Base-by-base conservation (phyloP, 2,888 invertebrate species). In the Pollenia labialis region DNA sequence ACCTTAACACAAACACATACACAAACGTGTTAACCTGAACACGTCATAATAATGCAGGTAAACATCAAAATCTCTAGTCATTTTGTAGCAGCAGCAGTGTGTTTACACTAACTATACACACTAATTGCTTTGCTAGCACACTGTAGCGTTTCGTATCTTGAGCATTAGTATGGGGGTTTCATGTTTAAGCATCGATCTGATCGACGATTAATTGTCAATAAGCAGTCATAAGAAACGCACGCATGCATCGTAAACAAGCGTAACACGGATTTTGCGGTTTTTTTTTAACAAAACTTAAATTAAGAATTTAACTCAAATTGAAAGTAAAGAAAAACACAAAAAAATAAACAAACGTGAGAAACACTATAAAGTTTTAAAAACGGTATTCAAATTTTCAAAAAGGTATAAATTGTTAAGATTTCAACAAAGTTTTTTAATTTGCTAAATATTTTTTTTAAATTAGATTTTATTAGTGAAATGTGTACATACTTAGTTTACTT, bases 141-240 rank as follows among this genome's bases (percentile, higher is more conserved):
- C 7, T 11, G 18, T 23, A 18, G 56, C 54, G 8, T 77, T 48
- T 32, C 16, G 16, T 46, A 48, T 68, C 14, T 58, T 32, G 32
- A 58, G 60, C 9, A 50, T 32, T 23, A 64, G 42, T 18, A 46
- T 12, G 23, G 58, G 56, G 80, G 46, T 71, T 82, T 76, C 71
- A 44, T 81, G 60, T 62, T 77, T 54, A 66, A 56, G 11, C 62
- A 81, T 46, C 44, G 66, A 81, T 84, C 66, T 77, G 66, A 75
- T 72, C 66, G 54, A 32, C 18, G 56, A 44, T 86, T 56, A 87
- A 84, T 87, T 81, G 76, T 56, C 56, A 68, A 72, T 68, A 42
- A 62, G 72, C 60, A 23, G 81, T 40, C 84, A 54, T n/a, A 68
- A 62, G 58, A 84, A 68, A 81, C 81, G 71, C 81, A 87, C 87